Conservation (phyloP, 2,888 invertebrate genomes). For the Leucoma salicis region DNA sequence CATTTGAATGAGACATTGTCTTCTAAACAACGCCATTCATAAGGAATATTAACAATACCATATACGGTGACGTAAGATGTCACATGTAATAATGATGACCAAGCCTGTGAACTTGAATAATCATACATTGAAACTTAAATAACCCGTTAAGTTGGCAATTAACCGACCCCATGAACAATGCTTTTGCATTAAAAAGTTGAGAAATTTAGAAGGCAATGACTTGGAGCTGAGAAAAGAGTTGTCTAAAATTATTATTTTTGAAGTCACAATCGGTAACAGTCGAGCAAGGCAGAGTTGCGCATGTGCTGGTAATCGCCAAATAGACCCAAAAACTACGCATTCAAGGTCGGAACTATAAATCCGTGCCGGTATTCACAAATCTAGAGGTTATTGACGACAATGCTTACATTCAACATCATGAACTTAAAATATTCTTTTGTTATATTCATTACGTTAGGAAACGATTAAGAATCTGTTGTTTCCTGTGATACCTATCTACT, state of each 20-base stretch:
- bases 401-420: too few relatives aligned
- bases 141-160: slow-evolving; percentile 36
- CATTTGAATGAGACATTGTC: slow-evolving; percentile 6
- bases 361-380: too few relatives aligned
- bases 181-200: slow-evolving; percentile 16
- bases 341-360: too few relatives aligned
- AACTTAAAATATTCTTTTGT: too few relatives aligned
- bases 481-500: not conserved
- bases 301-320: too few relatives aligned
- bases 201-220: slow-evolving; percentile 15
- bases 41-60: slow-evolving; percentile 8
- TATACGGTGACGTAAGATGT: slow-evolving; percentile 23
- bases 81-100: slow-evolving; percentile 33
- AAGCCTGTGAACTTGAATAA: slow-evolving; percentile 43
- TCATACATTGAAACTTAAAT: slow-evolving; percentile 39
- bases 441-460: too few relatives aligned
- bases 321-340: too few relatives aligned
- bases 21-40: slow-evolving; percentile 7
- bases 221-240: slow-evolving; percentile 7
- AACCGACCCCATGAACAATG: slow-evolving; percentile 26
- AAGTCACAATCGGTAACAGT: not conserved
- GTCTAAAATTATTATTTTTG: not conserved
- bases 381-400: too few relatives aligned
- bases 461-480: too few relatives aligned
- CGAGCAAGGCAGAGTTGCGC: too few relatives aligned